Evolutionary conservation across 2,888 invertebrate species (phyloP), one percentile per base, ranked within the genome.

Genomic region (Drosophila cracens): DNA sequence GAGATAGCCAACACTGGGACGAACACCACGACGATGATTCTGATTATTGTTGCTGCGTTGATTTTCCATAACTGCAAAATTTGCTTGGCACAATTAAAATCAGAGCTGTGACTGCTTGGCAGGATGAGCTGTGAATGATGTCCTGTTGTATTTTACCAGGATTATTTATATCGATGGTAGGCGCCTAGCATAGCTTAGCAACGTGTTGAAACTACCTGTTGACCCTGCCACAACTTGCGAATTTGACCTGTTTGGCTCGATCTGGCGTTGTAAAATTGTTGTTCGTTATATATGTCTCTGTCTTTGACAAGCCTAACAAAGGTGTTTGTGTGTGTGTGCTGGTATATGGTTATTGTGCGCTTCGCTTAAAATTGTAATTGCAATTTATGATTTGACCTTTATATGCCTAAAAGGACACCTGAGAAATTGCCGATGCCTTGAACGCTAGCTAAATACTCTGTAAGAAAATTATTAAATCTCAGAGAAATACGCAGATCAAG

Each of bases 111-210:
- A 48, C 76, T 75, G 70, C 73, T 74, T 58, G 70, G 83, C 67
- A 62, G 74, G 56, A 63, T 68, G 68, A 46, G 40, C 65, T 59
- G 76, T 81, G 84, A 91, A 83, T 89, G 89, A 90, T 89, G 83
- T 85, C 73, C 86, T 83, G 49, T 59, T 46, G 70, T 53, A 70
- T 31, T 76, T 76, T 53, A 56, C 74, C 71, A 75, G 86, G 81
- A 90, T 83, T 88, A 87, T 87, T 87, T 87, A 87, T 87, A 90
- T 79, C 63, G 56, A 27, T 53, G 66, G 0, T 25, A 46, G 81
- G 56, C 79, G 75, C 69, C 59, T 63, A 54, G 62, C 16, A 59
- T 59, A 57, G 60, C 8, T 25, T 16, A 40, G 57, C 53, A 27
- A 25, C 18, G 21, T 54, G 29, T 11, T 18, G 10, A 16, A 49